Conservation (phyloP, 2,888 invertebrate genomes). For the Busseola fusca region DNA sequence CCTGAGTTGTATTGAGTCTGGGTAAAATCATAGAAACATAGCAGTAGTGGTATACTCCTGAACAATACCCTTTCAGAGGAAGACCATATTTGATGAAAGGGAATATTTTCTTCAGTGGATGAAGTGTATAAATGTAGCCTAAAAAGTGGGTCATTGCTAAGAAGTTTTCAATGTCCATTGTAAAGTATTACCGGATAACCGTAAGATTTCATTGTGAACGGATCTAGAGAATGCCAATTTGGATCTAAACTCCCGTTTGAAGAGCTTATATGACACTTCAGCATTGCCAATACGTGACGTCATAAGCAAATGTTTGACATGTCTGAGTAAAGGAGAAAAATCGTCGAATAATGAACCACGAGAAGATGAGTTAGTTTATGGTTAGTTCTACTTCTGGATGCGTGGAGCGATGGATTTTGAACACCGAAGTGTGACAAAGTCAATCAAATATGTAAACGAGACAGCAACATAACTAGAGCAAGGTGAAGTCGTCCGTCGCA, state of each 20-base stretch:
- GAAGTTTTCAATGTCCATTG: not conserved
- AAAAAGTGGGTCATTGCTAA: not conserved
- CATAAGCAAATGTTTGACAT: not conserved
- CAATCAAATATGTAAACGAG: not conserved
- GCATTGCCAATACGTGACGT: not conserved
- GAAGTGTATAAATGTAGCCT: not conserved
- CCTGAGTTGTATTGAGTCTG: not conserved
- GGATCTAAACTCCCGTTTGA: no score
- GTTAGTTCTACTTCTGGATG: not conserved
- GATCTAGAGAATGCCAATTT: no score
- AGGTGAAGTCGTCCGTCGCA: constrained; percentile 12
- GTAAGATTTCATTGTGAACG: not conserved
- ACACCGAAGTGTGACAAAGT: constrained; percentile 12
- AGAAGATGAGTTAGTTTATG: not conserved
- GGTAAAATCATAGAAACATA: not conserved
- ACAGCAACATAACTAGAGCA: constrained; percentile 15
- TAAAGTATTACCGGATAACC: not conserved
- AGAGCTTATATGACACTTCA: not conserved
- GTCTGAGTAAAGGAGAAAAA: not conserved
- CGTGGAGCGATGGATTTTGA: not conserved
- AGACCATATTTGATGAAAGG: not conserved
- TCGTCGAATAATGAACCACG: not conserved
- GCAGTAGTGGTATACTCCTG: no score
- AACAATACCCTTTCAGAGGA: not conserved
- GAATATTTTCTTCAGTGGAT: not conserved